A percentile compares a stretch with the other conserved stretches of the same genome.
phyloP scores from a whole-genome alignment of 2,888 invertebrate genomes.

The Sinotaia quadrata region DNA sequence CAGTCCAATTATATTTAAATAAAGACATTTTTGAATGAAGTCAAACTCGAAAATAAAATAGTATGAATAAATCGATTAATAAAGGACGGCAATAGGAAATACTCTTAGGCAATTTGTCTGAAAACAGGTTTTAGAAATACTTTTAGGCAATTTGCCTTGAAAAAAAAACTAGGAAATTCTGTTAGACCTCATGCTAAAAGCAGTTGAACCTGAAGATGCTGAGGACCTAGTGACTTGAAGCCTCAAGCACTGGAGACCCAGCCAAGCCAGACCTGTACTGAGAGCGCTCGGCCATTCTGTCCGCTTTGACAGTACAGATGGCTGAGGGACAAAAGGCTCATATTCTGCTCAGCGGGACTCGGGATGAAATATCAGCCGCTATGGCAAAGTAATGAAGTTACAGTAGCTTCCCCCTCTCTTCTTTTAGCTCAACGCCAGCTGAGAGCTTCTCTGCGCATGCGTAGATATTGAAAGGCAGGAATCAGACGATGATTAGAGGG shows the following conservation, averaged over 20 bases:
- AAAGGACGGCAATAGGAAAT: too few species aligned
- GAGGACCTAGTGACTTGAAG: too few species aligned
- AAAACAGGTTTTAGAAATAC: too few species aligned
- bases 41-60: too few species aligned
- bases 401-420: neutral
- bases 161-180: too few species aligned
- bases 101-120: too few species aligned
- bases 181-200: too few species aligned
- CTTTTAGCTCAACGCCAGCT: conserved; percentile 13
- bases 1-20: too few species aligned
- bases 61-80: too few species aligned
- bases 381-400: conserved; percentile 29
- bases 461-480: conserved; percentile 23
- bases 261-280: neutral
- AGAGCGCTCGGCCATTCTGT: conserved; percentile 23
- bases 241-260: neutral
- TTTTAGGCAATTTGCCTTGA: too few species aligned
- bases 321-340: conserved; percentile 26
- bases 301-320: conserved; percentile 29
- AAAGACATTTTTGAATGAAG: too few species aligned
- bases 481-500: conserved; percentile 26
- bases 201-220: too few species aligned
- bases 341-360: conserved; percentile 27
- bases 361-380: conserved; percentile 29
- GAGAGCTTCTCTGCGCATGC: conserved; percentile 20